These are phyloP conservation scores for Lasioglossum calceatum DNA, from an alignment of 2,888 invertebrate species.

Conservation along the genomic window DNA sequence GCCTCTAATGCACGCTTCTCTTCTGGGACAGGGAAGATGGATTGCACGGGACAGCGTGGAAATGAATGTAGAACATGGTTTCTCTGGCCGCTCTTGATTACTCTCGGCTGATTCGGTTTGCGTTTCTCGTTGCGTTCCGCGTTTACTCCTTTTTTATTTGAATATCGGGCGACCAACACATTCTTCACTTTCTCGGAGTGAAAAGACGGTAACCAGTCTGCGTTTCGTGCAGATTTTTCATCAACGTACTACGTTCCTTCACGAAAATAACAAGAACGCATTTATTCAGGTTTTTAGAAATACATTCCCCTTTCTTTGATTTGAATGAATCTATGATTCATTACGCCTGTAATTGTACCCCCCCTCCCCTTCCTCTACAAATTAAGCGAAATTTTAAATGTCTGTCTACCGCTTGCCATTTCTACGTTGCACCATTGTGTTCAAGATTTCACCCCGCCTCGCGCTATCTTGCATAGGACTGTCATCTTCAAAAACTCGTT, in stretches of 20 bases:
- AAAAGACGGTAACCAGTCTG: neutral
- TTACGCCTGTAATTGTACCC: too few species aligned
- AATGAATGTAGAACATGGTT: slow-evolving; percentile 6
- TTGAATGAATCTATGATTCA: too few species aligned
- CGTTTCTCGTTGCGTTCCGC: neutral
- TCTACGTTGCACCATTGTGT: neutral
- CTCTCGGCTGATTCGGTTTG: neutral
- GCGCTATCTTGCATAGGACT: neutral
- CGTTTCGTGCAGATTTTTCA: neutral
- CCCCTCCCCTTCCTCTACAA: too few species aligned
- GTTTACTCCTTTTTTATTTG: neutral
- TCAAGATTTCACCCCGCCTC: neutral
- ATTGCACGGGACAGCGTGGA: neutral
- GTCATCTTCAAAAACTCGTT: neutral
- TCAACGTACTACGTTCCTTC: too few species aligned
- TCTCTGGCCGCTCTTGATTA: neutral
- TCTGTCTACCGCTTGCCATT: neutral
- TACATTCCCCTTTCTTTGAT: too few species aligned
- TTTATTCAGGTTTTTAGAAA: neutral
- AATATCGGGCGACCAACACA: neutral
- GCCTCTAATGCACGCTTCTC: neutral
- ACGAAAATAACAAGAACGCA: too few species aligned
- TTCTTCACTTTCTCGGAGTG: neutral
- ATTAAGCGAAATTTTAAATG: neutral
- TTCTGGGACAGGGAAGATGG: neutral